Percentiles rank a stretch among this genome's conserved stretches.
These are phyloP conservation scores for Climacteris rufus DNA, from an alignment of 2,113 vertebrate species.

Conservation along the genomic window DNA sequence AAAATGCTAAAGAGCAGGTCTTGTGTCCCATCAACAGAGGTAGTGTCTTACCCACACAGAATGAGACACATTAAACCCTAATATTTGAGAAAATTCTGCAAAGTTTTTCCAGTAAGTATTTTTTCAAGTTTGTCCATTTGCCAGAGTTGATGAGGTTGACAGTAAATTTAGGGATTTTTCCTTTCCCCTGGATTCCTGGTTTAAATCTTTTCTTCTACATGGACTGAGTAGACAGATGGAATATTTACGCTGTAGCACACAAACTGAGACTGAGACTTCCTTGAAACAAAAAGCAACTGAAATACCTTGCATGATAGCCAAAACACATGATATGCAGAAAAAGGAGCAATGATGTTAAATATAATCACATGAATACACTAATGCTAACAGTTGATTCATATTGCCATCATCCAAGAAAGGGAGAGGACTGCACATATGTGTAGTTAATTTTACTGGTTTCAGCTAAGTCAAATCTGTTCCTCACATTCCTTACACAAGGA, in stretches of 20 bases:
- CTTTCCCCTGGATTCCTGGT: background rate
- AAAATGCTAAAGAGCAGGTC: background rate
- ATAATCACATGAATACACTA: background rate
- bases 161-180: background rate
- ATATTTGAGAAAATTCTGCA: background rate
- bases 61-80: background rate
- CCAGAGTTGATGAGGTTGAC: background rate
- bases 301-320: background rate
- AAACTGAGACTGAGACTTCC: background rate
- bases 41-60: rapidly evolving
- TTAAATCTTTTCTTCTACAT: background rate
- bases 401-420: background rate
- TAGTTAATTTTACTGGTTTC: background rate
- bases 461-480: background rate
- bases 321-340: background rate
- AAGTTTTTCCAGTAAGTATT: background rate
- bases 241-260: background rate
- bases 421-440: background rate
- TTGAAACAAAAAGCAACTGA: background rate
- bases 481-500: background rate
- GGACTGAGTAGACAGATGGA: background rate
- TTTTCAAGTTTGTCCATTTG: background rate
- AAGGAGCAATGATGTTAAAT: background rate
- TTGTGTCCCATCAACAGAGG: background rate
- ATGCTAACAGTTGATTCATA: background rate